A percentile compares a stretch with the other conserved stretches of the same genome.
Conservation (phyloP, 2,113 vertebrate species). For the Aegypius monachus region DNA sequence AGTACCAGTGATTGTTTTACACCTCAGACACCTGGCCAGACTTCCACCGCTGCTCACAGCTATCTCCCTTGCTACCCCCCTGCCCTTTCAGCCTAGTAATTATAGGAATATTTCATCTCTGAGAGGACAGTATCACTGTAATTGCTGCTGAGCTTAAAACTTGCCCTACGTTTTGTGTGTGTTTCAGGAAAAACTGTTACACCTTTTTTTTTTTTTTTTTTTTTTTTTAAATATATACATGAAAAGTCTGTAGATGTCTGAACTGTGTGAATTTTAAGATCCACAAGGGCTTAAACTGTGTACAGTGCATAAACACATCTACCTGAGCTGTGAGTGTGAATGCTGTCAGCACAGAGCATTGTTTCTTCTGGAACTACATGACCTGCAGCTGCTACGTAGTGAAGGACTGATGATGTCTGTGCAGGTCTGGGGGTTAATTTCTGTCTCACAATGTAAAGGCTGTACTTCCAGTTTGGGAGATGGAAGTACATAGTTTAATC, state of each 20-base stretch:
- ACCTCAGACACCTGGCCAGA: background rate
- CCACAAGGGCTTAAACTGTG: background rate
- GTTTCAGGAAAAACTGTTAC: background rate
- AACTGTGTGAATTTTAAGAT: background rate
- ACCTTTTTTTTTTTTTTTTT: too few species aligned
- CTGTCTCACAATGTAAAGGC: background rate
- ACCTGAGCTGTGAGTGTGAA: background rate
- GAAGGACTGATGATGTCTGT: background rate
- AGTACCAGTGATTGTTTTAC: too few species aligned
- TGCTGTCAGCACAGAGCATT: background rate
- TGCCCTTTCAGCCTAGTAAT: background rate
- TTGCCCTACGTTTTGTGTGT: background rate
- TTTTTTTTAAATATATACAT: background rate
- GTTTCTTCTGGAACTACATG: background rate
- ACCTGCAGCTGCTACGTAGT: background rate
- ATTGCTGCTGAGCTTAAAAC: background rate
- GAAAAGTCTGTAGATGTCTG: background rate
- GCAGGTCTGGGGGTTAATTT: background rate
- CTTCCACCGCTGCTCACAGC: background rate
- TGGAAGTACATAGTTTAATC: background rate
- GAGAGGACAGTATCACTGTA: background rate
- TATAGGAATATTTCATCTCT: background rate
- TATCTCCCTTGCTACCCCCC: background rate
- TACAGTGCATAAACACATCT: background rate
- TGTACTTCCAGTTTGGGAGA: background rate